These are phyloP conservation scores for Bombus cullumanus DNA, from an alignment of 1,140 invertebrate genomes.

Conservation along the genomic window DNA sequence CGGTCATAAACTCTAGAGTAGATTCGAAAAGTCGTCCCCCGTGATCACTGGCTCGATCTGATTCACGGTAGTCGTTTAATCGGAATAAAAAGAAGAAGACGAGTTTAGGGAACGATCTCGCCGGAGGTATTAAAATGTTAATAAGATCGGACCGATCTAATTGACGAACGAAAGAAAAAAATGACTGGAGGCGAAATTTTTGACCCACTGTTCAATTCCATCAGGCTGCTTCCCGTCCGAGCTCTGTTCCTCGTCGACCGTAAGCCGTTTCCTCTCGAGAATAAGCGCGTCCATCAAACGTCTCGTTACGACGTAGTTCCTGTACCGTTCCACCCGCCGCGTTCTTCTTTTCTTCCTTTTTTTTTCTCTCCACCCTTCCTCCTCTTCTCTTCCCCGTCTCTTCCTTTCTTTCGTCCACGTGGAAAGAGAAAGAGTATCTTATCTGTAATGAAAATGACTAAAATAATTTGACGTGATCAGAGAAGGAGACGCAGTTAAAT, in stretches of 20 bases:
- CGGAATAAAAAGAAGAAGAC: constrained; percentile 9
- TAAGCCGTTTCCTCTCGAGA: constrained; percentile 72
- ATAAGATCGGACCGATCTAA: constrained; percentile 52
- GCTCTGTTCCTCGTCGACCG: background rate
- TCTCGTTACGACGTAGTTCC: constrained; percentile 75
- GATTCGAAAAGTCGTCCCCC: background rate
- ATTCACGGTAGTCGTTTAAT: constrained; percentile 23
- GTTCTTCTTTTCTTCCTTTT: constrained; percentile 53
- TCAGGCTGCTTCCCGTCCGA: constrained; percentile 50
- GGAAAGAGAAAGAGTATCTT: constrained; percentile 48
- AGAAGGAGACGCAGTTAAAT: constrained; percentile 38
- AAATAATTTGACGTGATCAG: constrained; percentile 70
- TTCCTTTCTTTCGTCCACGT: background rate
- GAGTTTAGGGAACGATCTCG: constrained; percentile 1
- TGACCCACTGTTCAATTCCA: constrained; percentile 75
- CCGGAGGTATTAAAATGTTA: constrained; percentile 61
- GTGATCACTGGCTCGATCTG: no score
- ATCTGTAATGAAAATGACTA: constrained; percentile 75
- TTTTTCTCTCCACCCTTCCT: background rate
- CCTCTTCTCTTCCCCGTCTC: background rate
- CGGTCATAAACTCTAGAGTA: background rate
- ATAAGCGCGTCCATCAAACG: constrained; percentile 81
- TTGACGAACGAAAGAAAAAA: constrained; percentile 56
- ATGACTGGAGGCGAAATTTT: constrained; percentile 54
- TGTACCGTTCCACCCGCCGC: constrained; percentile 49